Conservation (phyloP, 2,888 invertebrate genomes). For the Hypomecis atomaria region DNA sequence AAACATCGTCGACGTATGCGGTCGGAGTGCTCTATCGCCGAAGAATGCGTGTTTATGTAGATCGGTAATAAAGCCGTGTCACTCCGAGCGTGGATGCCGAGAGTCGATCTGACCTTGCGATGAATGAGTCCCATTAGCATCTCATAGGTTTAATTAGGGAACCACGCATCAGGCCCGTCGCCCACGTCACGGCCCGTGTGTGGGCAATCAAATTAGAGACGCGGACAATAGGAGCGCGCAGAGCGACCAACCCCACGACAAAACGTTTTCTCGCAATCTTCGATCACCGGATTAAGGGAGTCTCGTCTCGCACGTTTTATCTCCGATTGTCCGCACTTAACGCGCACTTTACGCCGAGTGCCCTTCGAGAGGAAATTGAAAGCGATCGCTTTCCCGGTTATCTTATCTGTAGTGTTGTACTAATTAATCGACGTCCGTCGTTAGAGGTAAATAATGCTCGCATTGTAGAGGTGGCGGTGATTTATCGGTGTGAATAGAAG, state of each 20-base stretch:
- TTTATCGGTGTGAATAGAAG: slow-evolving; percentile 83
- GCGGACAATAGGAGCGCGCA: slow-evolving; percentile 76
- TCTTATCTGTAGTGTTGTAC: slow-evolving; percentile 83
- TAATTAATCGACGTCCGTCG: slow-evolving; percentile 83
- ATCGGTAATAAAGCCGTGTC: slow-evolving; percentile 57
- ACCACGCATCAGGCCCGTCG: slow-evolving; percentile 63
- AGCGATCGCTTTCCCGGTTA: slow-evolving; percentile 82
- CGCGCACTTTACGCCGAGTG: slow-evolving; percentile 83
- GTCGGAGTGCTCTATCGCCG: slow-evolving; percentile 44
- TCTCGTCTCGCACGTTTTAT: slow-evolving; percentile 83
- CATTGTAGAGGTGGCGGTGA: slow-evolving; percentile 76
- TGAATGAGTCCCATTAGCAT: slow-evolving; percentile 73
- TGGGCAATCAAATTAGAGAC: slow-evolving; percentile 80
- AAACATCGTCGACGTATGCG: slow-evolving; percentile 58
- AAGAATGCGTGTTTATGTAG: slow-evolving; percentile 59
- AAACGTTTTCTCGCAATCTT: slow-evolving; percentile 84
- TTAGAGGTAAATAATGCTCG: slow-evolving; percentile 80
- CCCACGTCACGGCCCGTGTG: slow-evolving; percentile 70
- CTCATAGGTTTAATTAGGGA: slow-evolving; percentile 79
- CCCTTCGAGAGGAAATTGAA: slow-evolving; percentile 84
- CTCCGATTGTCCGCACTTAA: slow-evolving; percentile 85
- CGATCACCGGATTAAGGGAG: slow-evolving; percentile 85
- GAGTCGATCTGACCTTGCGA: slow-evolving; percentile 66
- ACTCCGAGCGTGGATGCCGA: slow-evolving; percentile 48
- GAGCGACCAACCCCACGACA: slow-evolving; percentile 82